A percentile compares a stretch with the other conserved stretches of the same genome.
phyloP scores from a whole-genome alignment of 2,888 invertebrate species.

The Hololepta plana region DNA sequence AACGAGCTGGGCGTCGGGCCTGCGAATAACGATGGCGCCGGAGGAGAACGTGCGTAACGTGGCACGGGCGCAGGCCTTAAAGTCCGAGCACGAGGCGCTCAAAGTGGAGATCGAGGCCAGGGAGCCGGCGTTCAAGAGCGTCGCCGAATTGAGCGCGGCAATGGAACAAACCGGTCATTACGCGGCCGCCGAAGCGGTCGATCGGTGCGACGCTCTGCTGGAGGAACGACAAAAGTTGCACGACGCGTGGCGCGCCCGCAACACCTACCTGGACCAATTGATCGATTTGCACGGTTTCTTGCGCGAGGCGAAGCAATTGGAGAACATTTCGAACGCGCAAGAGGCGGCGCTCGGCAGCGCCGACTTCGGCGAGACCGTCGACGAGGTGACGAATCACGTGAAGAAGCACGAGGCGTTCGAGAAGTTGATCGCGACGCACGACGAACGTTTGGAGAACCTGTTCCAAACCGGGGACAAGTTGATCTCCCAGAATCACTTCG shows the following conservation, averaged over 20 bases:
- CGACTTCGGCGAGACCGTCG: constrained; percentile 61
- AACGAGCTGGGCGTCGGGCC: constrained; percentile 69
- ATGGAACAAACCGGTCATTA: constrained; percentile 75
- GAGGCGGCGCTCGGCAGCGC: constrained; percentile 57
- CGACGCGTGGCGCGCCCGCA: constrained; percentile 75
- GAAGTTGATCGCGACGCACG: constrained; percentile 71
- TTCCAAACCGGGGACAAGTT: constrained; percentile 71
- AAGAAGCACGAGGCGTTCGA: constrained; percentile 94
- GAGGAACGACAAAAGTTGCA: constrained; percentile 64
- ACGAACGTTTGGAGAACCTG: constrained; percentile 67
- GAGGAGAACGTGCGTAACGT: constrained; percentile 72
- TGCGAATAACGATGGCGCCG: constrained; percentile 58
- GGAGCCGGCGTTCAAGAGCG: constrained; percentile 58
- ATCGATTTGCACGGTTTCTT: constrained; percentile 89
- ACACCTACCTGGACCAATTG: constrained; percentile 74
- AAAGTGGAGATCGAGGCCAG: constrained; percentile 79
- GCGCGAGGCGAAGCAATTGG: constrained; percentile 82
- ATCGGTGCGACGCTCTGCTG: constrained; percentile 54
- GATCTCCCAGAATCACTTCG: constrained; percentile 80
- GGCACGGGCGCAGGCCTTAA: constrained; percentile 59
- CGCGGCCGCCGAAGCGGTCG: constrained; percentile 59
- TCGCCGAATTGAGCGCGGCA: constrained; percentile 57
- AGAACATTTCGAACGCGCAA: constrained; percentile 74
- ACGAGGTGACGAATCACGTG: constrained; percentile 75
- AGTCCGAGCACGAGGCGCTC: constrained; percentile 67